These are phyloP conservation scores for Zaprionus africanus DNA, from an alignment of 1,140 invertebrate species.

Conservation along the genomic window DNA sequence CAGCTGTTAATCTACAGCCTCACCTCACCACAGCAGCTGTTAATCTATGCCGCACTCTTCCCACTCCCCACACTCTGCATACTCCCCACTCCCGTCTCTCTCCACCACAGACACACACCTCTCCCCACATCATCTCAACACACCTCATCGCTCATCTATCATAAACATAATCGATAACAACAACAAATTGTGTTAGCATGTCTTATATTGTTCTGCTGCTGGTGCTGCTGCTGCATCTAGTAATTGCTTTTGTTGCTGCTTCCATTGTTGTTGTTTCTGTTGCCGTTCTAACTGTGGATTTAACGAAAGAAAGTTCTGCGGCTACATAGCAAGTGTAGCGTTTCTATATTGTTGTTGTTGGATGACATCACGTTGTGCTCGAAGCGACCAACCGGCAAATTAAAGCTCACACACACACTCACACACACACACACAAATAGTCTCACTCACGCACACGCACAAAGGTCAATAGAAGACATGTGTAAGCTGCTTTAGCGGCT, in stretches of 20 bases:
- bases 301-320: conserved; percentile 67
- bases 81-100: not conserved
- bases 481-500: conserved; percentile 46
- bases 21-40: conserved; percentile 20
- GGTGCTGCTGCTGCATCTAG: not conserved
- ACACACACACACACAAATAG: conserved; percentile 11
- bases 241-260: conserved; percentile 6
- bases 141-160: conserved; percentile 26
- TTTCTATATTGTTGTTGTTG: too few species aligned
- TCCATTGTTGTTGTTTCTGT: not conserved
- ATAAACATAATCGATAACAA: conserved; percentile 51
- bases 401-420: conserved; percentile 53
- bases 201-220: conserved; percentile 13
- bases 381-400: conserved; percentile 59
- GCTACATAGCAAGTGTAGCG: conserved; percentile 39
- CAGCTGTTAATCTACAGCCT: conserved; percentile 21
- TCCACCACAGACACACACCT: not conserved
- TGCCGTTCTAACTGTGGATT: conserved; percentile 53
- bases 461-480: conserved; percentile 51
- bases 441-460: conserved; percentile 15
- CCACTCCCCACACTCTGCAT: not conserved
- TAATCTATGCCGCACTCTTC: not conserved
- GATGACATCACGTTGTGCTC: conserved; percentile 67
- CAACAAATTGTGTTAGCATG: conserved; percentile 22
- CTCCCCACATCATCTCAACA: conserved; percentile 2